A percentile compares a stretch with the other conserved stretches of the same genome.
phyloP scores from a whole-genome alignment of 2,113 vertebrate species.

The Nansenia antarctica region DNA sequence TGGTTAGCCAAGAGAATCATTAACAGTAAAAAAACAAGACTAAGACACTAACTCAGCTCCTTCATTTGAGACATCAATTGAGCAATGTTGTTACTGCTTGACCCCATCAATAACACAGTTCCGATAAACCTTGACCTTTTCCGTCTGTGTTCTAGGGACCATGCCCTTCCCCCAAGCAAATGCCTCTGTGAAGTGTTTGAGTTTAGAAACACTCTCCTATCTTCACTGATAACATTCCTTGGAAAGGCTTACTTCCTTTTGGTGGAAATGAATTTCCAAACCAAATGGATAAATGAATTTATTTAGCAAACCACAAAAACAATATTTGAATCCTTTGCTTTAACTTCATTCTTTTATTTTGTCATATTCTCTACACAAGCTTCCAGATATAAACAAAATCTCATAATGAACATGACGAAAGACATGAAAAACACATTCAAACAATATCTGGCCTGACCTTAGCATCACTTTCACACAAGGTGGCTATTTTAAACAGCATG shows the following conservation, averaged over 20 bases:
- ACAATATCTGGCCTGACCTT: slow-evolving; percentile 43
- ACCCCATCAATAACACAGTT: slow-evolving; percentile 44
- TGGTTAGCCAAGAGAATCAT: background rate
- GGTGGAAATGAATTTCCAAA: background rate
- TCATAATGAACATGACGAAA: slow-evolving; percentile 60
- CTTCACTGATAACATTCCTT: background rate
- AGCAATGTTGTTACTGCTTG: slow-evolving; percentile 17
- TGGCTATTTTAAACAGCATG: slow-evolving; percentile 42
- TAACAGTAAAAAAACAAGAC: background rate
- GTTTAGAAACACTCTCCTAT: slow-evolving; percentile 9
- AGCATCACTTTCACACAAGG: slow-evolving; percentile 39
- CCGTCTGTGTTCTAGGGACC: slow-evolving; percentile 3
- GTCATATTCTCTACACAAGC: slow-evolving; percentile 49
- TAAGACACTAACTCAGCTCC: slow-evolving; percentile 16
- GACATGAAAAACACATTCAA: slow-evolving; percentile 58
- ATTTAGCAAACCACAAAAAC: slow-evolving; percentile 36
- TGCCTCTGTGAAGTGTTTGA: slow-evolving; percentile 9
- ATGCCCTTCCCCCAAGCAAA: background rate
- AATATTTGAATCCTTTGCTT: slow-evolving; percentile 27
- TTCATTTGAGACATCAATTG: slow-evolving; percentile 41
- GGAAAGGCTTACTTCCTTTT: background rate
- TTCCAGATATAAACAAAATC: slow-evolving; percentile 64
- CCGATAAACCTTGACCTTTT: slow-evolving; percentile 48
- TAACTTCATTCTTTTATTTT: slow-evolving; percentile 56
- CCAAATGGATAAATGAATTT: slow-evolving; percentile 24